These are phyloP conservation scores for Pilophorus perplexus DNA, from an alignment of 2,888 invertebrate species.

Conservation along the genomic window DNA sequence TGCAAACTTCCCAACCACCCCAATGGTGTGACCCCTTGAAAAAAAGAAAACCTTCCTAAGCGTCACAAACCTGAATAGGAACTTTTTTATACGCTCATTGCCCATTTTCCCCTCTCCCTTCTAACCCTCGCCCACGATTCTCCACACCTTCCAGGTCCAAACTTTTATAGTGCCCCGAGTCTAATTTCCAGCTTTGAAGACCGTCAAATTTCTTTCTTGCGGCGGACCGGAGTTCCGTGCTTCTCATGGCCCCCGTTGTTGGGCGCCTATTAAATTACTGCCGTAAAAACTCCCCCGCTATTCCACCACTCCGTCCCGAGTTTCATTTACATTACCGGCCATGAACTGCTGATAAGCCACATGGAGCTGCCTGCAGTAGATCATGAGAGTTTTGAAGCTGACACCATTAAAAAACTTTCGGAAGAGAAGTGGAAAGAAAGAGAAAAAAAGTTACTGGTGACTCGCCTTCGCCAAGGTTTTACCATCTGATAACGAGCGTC, in stretches of 20 bases:
- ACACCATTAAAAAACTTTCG: conserved; percentile 33
- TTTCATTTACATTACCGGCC: conserved; percentile 35
- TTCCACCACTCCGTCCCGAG: background rate
- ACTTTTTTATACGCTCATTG: too few relatives aligned
- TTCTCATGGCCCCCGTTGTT: conserved; percentile 1
- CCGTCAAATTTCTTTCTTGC: conserved; percentile 8
- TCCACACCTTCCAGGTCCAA: too few relatives aligned
- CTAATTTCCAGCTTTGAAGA: conserved; percentile 23
- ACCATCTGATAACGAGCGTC: conserved; percentile 31
- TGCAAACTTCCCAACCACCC: too few relatives aligned
- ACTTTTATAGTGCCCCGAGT: too few relatives aligned
- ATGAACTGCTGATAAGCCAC: conserved; percentile 38
- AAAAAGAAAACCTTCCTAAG: too few relatives aligned
- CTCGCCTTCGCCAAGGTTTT: conserved; percentile 9
- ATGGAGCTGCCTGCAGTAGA: conserved; percentile 27
- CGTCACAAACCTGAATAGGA: too few relatives aligned
- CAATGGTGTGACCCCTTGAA: too few relatives aligned
- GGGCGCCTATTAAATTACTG: conserved; percentile 34
- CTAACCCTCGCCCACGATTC: too few relatives aligned
- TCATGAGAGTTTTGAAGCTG: conserved; percentile 33
- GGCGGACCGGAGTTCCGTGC: conserved; percentile 21
- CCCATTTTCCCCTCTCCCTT: too few relatives aligned
- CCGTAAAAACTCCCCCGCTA: conserved; percentile 14
- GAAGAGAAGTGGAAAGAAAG: background rate
- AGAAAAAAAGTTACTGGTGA: conserved; percentile 22